phyloP scores from a whole-genome alignment of 2,797 vertebrate genomes.

The Xenentodon cancila region DNA sequence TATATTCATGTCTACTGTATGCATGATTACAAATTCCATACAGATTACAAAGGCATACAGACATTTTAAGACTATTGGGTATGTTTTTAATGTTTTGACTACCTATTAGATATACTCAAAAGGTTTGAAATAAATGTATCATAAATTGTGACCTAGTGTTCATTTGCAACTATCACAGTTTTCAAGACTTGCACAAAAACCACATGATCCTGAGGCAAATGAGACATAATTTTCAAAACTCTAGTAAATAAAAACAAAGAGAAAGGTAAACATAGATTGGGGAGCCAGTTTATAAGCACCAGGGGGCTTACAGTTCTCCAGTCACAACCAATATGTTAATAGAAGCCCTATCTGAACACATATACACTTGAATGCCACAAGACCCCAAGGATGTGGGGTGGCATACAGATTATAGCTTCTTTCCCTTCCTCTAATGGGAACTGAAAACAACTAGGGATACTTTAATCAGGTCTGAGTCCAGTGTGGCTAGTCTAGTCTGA shows the following conservation, averaged over 20 bases:
- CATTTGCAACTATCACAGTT: background rate
- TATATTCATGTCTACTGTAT: background rate
- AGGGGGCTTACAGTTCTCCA: constrained; percentile 57
- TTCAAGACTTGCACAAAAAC: constrained; percentile 34
- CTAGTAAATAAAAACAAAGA: constrained; percentile 47
- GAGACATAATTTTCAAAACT: constrained; percentile 21
- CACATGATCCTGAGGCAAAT: constrained; percentile 51
- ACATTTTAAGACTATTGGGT: no score
- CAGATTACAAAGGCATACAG: no score
- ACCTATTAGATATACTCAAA: constrained; percentile 1
- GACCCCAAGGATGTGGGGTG: constrained; percentile 68
- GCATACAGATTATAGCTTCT: constrained; percentile 63
- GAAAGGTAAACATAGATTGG: constrained; percentile 43
- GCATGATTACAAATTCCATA: background rate
- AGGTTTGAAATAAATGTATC: background rate
- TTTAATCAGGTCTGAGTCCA: constrained; percentile 81
- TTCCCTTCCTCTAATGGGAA: constrained; percentile 68
- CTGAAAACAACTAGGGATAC: constrained; percentile 72
- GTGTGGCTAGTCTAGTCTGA: constrained; percentile 71
- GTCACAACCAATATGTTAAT: constrained; percentile 81
- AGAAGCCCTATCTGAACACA: constrained; percentile 51
- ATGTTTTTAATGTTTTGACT: background rate
- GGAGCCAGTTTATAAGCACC: constrained; percentile 63
- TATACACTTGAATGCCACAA: constrained; percentile 63
- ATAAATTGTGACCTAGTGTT: background rate